Conservation (phyloP, 2,888 invertebrate species). For the Tipula vernalis region DNA sequence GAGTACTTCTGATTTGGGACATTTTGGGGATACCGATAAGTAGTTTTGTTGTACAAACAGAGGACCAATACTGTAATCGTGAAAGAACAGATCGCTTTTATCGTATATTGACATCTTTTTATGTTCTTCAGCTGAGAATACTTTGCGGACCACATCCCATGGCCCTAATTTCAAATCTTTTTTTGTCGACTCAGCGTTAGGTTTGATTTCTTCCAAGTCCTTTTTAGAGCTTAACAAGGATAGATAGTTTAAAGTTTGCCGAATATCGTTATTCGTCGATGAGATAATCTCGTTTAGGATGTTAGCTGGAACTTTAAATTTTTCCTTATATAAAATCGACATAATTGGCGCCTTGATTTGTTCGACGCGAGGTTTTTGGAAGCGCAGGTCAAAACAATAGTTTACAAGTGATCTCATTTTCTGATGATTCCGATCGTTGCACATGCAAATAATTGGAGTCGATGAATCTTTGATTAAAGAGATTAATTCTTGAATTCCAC, state of each 20-base stretch:
- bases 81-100: conserved; percentile 85
- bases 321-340: conserved; percentile 85
- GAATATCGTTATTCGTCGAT: conserved; percentile 82
- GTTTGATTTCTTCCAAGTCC: conserved; percentile 35
- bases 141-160: conserved; percentile 85
- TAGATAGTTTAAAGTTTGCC: conserved; percentile 85
- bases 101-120: conserved; percentile 66
- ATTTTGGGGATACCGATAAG: conserved; percentile 61
- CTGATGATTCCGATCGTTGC: conserved; percentile 88
- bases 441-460: conserved; percentile 91
- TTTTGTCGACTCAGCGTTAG: conserved; percentile 47
- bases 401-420: conserved; percentile 89
- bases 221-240: conserved; percentile 61
- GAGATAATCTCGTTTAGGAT: conserved; percentile 70
- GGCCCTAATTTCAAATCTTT: conserved; percentile 86
- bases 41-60: conserved; percentile 98
- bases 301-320: conserved; percentile 63
- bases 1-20: conserved; percentile 45
- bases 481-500: conserved; percentile 92
- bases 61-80: conserved; percentile 92
- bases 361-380: conserved; percentile 71
- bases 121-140: conserved; percentile 71
- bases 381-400: conserved; percentile 87
- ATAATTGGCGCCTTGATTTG: conserved; percentile 88
- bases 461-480: conserved; percentile 75